Conservation (phyloP, 92 coral and sea anemone genomes). For the Muricea muricata region DNA sequence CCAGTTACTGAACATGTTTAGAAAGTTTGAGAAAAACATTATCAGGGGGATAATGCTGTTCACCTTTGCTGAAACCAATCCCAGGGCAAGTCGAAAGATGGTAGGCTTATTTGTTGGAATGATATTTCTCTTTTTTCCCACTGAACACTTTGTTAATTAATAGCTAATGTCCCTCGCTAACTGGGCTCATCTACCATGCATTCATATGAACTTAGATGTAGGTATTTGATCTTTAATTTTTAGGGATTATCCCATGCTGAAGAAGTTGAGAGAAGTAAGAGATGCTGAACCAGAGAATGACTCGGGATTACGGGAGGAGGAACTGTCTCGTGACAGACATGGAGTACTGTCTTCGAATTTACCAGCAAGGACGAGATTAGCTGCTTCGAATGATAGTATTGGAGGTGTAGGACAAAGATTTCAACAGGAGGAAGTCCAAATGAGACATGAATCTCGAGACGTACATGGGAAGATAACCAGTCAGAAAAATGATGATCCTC, state of each 20-base stretch:
- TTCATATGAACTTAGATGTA: neutral
- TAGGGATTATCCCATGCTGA: constrained; percentile 34
- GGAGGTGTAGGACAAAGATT: neutral
- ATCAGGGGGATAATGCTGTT: no score
- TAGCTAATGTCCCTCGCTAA: no score
- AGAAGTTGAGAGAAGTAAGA: neutral
- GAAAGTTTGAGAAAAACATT: no score
- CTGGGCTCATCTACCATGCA: no score
- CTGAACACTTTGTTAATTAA: no score
- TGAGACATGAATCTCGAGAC: no score
- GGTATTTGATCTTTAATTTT: neutral
- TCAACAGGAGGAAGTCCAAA: neutral
- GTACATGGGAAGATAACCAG: no score
- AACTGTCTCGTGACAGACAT: neutral
- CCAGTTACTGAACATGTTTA: no score
- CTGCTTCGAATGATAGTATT: neutral
- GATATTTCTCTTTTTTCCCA: no score
- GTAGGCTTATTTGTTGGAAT: neutral
- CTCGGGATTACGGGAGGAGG: neutral
- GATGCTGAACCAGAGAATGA: neutral
- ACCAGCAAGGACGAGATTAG: neutral
- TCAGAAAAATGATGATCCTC: neutral
- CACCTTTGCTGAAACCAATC: no score
- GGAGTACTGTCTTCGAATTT: neutral
- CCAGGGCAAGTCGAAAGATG: no score